These are phyloP conservation scores for Delphinapterus leucas DNA, from an alignment of 2,113 vertebrate genomes.

Conservation along the genomic window DNA sequence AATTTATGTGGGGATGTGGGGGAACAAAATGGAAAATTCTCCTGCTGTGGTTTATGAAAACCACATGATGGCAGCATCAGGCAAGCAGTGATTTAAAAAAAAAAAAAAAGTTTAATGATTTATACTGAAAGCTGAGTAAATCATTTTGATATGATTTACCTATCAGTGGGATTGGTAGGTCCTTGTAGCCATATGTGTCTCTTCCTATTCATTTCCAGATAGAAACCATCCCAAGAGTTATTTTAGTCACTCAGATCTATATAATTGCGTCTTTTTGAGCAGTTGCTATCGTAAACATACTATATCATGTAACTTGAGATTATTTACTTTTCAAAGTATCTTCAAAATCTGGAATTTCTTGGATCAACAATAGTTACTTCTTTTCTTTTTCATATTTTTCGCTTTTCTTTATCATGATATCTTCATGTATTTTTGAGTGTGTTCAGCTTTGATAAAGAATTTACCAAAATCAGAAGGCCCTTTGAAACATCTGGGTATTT, in stretches of 20 bases:
- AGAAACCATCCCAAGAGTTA: background rate
- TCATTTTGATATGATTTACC: background rate
- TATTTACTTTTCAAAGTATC: background rate
- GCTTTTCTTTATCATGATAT: background rate
- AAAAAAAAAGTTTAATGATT: background rate
- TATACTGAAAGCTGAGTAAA: background rate
- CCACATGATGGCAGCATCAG: conserved; percentile 14
- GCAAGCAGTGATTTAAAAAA: background rate
- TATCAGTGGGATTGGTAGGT: background rate
- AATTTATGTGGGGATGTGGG: background rate
- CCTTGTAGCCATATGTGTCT: background rate
- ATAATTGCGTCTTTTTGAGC: background rate
- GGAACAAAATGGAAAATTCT: background rate
- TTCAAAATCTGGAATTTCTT: conserved; percentile 5
- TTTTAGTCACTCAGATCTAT: background rate
- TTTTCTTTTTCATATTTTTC: background rate
- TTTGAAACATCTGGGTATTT: background rate
- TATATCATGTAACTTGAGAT: background rate
- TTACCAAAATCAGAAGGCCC: background rate
- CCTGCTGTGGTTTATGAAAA: background rate
- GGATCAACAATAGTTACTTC: background rate
- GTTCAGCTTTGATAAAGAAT: background rate
- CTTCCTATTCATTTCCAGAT: background rate
- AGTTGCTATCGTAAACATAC: background rate
- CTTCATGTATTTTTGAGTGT: background rate